Conservation (phyloP, 1,140 invertebrate species). For the Stegodyphus dumicola region DNA sequence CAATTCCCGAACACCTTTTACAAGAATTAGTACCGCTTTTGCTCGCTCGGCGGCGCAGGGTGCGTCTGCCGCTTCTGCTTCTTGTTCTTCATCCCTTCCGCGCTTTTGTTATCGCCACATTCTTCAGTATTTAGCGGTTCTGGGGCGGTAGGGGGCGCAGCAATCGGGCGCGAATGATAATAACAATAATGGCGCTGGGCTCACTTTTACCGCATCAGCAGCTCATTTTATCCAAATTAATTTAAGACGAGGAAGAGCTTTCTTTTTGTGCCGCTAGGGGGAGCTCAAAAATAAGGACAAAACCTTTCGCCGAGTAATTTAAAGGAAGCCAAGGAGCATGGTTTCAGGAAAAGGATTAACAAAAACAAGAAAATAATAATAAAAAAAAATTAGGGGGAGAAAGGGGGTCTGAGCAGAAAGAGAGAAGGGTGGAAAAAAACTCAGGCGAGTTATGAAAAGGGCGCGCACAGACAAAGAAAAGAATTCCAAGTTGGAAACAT, state of each 20-base stretch:
- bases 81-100: slow-evolving; percentile 20
- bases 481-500: slow-evolving; percentile 59
- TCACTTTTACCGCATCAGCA: slow-evolving; percentile 51
- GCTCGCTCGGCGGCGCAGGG: slow-evolving; percentile 48
- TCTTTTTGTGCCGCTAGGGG: slow-evolving; percentile 47
- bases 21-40: slow-evolving; percentile 57
- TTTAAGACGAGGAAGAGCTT: slow-evolving; percentile 35
- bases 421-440: slow-evolving; percentile 4
- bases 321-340: slow-evolving; percentile 53
- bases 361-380: slow-evolving; percentile 33
- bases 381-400: not conserved
- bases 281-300: slow-evolving; percentile 51
- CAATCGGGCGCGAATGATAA: slow-evolving; percentile 56
- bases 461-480: slow-evolving; percentile 59
- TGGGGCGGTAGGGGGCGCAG: slow-evolving; percentile 6
- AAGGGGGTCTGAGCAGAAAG: not conserved
- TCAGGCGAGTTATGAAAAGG: slow-evolving; percentile 46
- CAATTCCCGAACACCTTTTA: slow-evolving; percentile 55
- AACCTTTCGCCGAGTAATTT: slow-evolving; percentile 57
- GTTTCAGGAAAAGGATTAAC: slow-evolving; percentile 51
- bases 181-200: slow-evolving; percentile 49
- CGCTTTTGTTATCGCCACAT: slow-evolving; percentile 57
- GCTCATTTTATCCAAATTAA: slow-evolving; percentile 58
- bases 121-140: slow-evolving; percentile 58
- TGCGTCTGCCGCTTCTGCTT: slow-evolving; percentile 42